Evolutionary conservation across 2,113 vertebrate genomes (phyloP).

Genomic region (Sander vitreus): DNA sequence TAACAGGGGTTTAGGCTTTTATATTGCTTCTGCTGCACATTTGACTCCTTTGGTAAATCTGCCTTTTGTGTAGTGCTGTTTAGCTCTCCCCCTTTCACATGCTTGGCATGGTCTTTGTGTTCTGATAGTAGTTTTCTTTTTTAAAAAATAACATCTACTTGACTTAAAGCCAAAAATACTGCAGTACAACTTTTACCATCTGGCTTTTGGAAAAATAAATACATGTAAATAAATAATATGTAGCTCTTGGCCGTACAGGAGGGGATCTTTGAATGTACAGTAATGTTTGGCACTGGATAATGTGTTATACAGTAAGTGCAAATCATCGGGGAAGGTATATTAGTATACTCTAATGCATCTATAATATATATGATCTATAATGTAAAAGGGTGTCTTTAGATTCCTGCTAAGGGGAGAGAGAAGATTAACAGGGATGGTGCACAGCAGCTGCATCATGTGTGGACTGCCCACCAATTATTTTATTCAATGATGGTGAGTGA

Average conservation of each 20-base stretch:
- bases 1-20: no score
- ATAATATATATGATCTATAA: conserved; percentile 6
- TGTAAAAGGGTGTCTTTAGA: conserved; percentile 17
- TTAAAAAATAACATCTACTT: no score
- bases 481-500: not conserved
- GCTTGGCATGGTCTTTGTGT: no score
- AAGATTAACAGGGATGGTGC: conserved; percentile 15
- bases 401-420: conserved; percentile 38
- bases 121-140: no score
- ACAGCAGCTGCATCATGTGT: not conserved
- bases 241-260: conserved; percentile 2
- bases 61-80: no score
- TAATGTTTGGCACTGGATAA: not conserved
- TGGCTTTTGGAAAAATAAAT: not conserved
- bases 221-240: conserved; percentile 9
- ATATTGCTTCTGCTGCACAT: no score
- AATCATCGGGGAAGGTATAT: conserved; percentile 49
- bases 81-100: no score
- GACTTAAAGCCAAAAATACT: not conserved
- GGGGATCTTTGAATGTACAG: not conserved
- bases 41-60: no score
- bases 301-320: conserved; percentile 32
- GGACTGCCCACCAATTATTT: not conserved
- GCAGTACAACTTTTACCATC: not conserved
- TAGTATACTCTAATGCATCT: conserved; percentile 47